Base-by-base conservation (phyloP, 2,797 vertebrate genomes). In the Poliocrania exsul region DNA sequence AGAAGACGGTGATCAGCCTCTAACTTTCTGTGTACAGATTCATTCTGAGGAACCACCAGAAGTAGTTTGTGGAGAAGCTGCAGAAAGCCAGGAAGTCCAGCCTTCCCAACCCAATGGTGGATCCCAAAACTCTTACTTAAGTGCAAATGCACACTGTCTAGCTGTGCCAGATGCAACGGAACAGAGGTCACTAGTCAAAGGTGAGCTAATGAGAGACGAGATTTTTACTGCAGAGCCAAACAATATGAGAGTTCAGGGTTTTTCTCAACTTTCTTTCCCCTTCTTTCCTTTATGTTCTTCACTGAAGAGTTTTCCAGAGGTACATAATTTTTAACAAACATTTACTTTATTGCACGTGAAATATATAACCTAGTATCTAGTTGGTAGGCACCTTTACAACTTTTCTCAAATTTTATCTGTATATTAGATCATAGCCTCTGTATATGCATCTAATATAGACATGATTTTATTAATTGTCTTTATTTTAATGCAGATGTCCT, bases 1-100 rank as follows among this genome's bases (percentile, higher is more conserved):
- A 4, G 96, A 98, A 65, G 95, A 94, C 3, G 50, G 64, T 6
- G 97, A 96, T 54, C 98, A 98, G 10, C 96, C 97, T 11, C 73
- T 98, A 73, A 97, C 98, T 10, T 98, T 98, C 81, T 98, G 98
- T 0, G 97, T 97, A 31, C 98, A 98, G 90, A 93, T 98, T 42
- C 98, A 98, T 82, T 92, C 95, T 3, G 92, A 93, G 2, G 97
- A 95, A 38, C 96, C 3, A 0, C 54, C 91, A n/a, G 62, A 94
- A 72, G 42, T 73, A 81, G n/a, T 92, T 47, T 49, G 47, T 94
- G 87, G 47, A 62, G 95, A 95, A 64, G 79, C 28, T 0, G 86
- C 90, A 54, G 95, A 97, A 50, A 88, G 64, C 40, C 92, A 90
- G 24, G 73, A 81, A 4, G 46, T 54, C 18, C 21, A 3, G 7